Evolutionary conservation across 1,140 invertebrate genomes (phyloP).

Genomic region (Latrodectus geometricus): DNA sequence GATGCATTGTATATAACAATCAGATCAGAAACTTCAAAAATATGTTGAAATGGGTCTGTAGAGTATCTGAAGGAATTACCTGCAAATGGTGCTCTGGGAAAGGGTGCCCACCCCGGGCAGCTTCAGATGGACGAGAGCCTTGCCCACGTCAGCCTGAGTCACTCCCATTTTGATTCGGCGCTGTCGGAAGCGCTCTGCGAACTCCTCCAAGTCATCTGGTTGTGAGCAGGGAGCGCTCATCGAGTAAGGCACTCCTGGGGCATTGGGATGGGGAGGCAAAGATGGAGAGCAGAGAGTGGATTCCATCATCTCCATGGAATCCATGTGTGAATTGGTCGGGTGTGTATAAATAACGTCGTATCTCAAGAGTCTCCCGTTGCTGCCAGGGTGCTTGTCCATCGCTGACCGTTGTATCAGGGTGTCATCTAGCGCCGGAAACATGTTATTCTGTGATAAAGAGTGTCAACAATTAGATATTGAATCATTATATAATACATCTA

Average conservation of each 20-base stretch:
- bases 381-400: constrained; percentile 81
- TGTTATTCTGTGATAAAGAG: constrained; percentile 79
- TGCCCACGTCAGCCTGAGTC: constrained; percentile 98
- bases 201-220: constrained; percentile 96
- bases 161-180: constrained; percentile 96
- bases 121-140: constrained; percentile 97
- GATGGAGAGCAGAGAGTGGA: constrained; percentile 81
- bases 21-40: too few species aligned
- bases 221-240: constrained; percentile 79
- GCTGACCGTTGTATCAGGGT: constrained; percentile 85
- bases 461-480: too few species aligned
- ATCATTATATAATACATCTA: too few species aligned
- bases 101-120: constrained; percentile 97
- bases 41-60: too few species aligned
- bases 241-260: constrained; percentile 25
- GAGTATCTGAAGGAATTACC: constrained; percentile 71
- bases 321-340: constrained; percentile 79
- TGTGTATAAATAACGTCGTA: constrained; percentile 90
- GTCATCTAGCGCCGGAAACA: constrained; percentile 92
- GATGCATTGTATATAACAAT: too few species aligned
- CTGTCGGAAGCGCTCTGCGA: constrained; percentile 99
- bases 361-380: constrained; percentile 77
- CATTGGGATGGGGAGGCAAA: constrained; percentile 63
- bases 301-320: constrained; percentile 91
- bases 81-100: constrained; percentile 94